These are phyloP conservation scores for Epizoanthus rinbou DNA, from an alignment of 92 coral and sea anemone genomes.

Conservation along the genomic window DNA sequence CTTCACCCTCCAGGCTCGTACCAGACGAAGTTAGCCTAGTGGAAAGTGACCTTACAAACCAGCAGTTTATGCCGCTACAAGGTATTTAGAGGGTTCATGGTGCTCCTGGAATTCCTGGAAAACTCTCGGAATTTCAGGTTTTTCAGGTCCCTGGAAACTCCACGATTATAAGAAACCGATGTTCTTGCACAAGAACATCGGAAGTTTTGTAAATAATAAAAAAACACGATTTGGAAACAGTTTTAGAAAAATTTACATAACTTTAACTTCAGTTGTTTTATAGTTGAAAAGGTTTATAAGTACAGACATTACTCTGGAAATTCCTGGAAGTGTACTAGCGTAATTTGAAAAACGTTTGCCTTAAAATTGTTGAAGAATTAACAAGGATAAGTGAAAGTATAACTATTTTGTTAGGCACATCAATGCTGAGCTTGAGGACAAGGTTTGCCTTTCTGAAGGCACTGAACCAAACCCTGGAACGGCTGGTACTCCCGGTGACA, in stretches of 20 bases:
- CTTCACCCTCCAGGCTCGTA: slow-evolving; percentile 90
- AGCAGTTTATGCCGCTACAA: slow-evolving; percentile 62
- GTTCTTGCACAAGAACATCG: no score
- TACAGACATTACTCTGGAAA: no score
- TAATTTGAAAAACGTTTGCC: no score
- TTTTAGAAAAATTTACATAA: no score
- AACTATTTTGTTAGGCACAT: slow-evolving; percentile 51
- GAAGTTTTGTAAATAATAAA: no score
- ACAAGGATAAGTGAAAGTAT: not conserved
- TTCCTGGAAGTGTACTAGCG: no score
- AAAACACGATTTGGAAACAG: no score
- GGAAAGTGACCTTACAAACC: slow-evolving; percentile 70
- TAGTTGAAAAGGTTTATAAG: no score
- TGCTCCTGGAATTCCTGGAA: no score
- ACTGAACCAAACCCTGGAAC: slow-evolving; percentile 82
- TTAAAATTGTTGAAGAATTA: no score
- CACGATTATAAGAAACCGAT: not conserved
- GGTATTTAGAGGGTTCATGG: slow-evolving; percentile 46
- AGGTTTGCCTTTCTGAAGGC: slow-evolving; percentile 93
- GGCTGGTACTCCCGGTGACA: slow-evolving; percentile 80
- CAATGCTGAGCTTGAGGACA: slow-evolving; percentile 81
- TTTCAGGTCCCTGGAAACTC: not conserved
- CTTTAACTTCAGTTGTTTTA: no score
- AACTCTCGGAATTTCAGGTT: not conserved
- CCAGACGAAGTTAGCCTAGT: slow-evolving; percentile 84